phyloP scores from a whole-genome alignment of 2,888 invertebrate species.

The Drosophila melanosoma region DNA sequence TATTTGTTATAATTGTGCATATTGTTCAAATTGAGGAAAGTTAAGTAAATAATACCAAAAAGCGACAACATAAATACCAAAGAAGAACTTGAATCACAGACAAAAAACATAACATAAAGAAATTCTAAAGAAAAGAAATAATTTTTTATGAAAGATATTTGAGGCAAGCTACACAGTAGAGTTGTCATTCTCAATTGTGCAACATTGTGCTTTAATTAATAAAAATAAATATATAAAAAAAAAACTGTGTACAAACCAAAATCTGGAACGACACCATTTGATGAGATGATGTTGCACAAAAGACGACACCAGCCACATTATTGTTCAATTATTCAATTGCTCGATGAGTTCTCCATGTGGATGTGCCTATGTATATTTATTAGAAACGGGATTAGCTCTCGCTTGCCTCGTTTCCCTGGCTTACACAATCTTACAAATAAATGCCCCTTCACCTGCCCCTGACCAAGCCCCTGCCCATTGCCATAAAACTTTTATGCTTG shows the following conservation, averaged over 20 bases:
- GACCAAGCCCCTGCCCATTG: not conserved
- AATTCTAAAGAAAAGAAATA: not conserved
- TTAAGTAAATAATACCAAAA: slow-evolving; percentile 7
- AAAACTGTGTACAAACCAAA: not conserved
- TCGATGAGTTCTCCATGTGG: slow-evolving; percentile 38
- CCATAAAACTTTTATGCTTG: not conserved
- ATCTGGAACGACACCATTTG: slow-evolving; percentile 17
- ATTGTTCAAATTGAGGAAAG: slow-evolving; percentile 25
- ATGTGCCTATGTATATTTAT: slow-evolving; percentile 51
- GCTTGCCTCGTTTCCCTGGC: slow-evolving; percentile 25
- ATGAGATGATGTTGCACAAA: slow-evolving; percentile 33
- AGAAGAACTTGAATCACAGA: not conserved
- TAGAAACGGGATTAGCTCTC: slow-evolving; percentile 55
- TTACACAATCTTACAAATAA: slow-evolving; percentile 20
- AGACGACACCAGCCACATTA: slow-evolving; percentile 44
- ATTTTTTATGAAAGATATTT: not conserved
- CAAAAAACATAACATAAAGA: not conserved
- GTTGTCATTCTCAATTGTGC: slow-evolving; percentile 6
- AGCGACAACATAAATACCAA: not conserved
- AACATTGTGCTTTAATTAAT: not conserved
- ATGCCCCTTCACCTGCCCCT: not conserved
- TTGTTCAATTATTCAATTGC: slow-evolving; percentile 79
- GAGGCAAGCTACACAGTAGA: not conserved
- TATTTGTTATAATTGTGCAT: slow-evolving; percentile 47
- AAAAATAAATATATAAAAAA: not conserved